Percentiles rank a stretch among this genome's conserved stretches.
Evolutionary conservation across 2,888 invertebrate genomes (phyloP).

Genomic region (Xestoiulus laeticollis): DNA sequence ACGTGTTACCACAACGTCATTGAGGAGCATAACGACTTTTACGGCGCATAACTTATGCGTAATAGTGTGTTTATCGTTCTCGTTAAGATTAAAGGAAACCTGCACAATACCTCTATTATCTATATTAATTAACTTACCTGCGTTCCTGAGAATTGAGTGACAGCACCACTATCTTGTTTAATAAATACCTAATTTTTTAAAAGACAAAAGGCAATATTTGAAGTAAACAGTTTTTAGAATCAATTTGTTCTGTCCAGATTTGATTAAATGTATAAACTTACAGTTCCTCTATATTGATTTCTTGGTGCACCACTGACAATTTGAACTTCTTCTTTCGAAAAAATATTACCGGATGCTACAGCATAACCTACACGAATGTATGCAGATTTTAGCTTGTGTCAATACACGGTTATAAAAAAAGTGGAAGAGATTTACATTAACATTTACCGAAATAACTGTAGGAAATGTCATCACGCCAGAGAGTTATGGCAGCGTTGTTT

Average conservation of each 20-base stretch:
- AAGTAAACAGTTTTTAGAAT: background rate
- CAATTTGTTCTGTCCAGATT: constrained; percentile 59
- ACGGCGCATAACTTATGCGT: too few species aligned
- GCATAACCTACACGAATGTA: constrained; percentile 61
- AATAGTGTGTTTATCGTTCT: too few species aligned
- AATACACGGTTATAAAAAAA: background rate
- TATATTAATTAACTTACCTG: too few species aligned
- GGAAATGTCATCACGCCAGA: background rate
- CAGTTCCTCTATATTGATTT: constrained; percentile 62
- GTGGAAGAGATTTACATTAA: background rate
- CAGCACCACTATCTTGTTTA: background rate
- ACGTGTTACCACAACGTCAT: too few species aligned
- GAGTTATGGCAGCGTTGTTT: background rate
- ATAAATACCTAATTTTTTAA: background rate
- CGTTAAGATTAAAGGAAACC: too few species aligned
- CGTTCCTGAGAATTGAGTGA: too few species aligned
- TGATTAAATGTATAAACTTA: constrained; percentile 56
- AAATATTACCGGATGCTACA: constrained; percentile 61
- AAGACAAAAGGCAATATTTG: constrained; percentile 59
- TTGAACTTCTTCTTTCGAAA: constrained; percentile 61
- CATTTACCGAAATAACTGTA: background rate
- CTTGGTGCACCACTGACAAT: constrained; percentile 70
- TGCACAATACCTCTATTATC: too few species aligned
- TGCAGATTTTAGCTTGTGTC: background rate
- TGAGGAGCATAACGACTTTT: too few species aligned